Evolutionary conservation across 2,113 vertebrate species (phyloP), one percentile per base, ranked within the genome.

Genomic region (Apus apus): DNA sequence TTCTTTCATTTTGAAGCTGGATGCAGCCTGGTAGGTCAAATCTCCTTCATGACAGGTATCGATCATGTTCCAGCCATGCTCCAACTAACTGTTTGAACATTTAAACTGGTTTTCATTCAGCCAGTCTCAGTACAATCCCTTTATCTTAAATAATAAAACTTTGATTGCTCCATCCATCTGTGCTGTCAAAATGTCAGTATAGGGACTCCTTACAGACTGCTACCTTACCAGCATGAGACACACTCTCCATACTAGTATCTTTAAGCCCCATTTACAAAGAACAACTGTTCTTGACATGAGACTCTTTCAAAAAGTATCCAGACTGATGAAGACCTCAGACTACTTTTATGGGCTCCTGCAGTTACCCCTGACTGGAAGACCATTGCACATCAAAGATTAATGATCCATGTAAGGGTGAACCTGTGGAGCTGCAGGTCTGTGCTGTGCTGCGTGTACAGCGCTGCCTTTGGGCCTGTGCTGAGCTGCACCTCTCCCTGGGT

Each of bases 81-180:
- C 21, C 68, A 84, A 8, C 54, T 82, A 82, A 62, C 13, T 3
- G 54, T 89, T 51, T 75, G n/a, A 85, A 66, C 58, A 66, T 79
- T 56, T 79, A 70, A 87, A 76, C 57, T 48, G 18, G 5, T 72
- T 91, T 91, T 85, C 32, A 92, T 66, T 78, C 38, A 45, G 45
- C 20, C 21, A 38, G 29, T 57, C 40, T 78, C 58, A 7, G 5
- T 46, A 65, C 53, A 82, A 45, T 68, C 46, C 1, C 38, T 32
- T 87, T 85, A 38, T 81, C 45, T 65, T 89, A 81, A 86, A 78
- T 64, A 90, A 89, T 25, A 71, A 81, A 79, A 66, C 27, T 71
- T 65, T 70, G 77, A 87, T 54, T 84, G 67, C 79, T 65, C 51
- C 67, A 84, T 84, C 29, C 67, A 84, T 80, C 76, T 65, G 9